A percentile compares a stretch with the other conserved stretches of the same genome.
Conservation (phyloP, 64 coral and sea anemone species). For the Exaiptasia diaphana region DNA sequence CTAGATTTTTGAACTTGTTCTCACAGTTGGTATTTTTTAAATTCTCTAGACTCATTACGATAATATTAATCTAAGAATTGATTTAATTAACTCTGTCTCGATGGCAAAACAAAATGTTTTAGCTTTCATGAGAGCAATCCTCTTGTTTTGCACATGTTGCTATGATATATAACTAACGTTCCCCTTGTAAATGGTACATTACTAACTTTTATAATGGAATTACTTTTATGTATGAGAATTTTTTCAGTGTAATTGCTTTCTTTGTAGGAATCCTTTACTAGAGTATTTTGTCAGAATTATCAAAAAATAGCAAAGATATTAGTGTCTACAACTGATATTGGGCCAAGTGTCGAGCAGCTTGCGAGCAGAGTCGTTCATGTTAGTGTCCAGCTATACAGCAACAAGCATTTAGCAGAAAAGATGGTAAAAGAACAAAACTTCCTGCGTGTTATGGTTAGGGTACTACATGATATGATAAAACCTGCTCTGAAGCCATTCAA, state of each 20-base stretch:
- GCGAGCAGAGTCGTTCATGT: conserved; percentile 94
- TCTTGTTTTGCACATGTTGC: too few species aligned
- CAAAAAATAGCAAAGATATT: conserved; percentile 90
- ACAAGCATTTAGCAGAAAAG: conserved; percentile 83
- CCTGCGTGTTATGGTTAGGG: conserved; percentile 93
- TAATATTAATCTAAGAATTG: too few species aligned
- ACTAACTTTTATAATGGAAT: too few species aligned
- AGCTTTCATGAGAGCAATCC: too few species aligned
- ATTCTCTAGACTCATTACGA: too few species aligned
- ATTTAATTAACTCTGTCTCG: too few species aligned
- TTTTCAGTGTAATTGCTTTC: not conserved
- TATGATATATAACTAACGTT: too few species aligned
- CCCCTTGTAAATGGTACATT: too few species aligned
- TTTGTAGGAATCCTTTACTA: conserved; percentile 79
- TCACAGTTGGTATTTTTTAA: too few species aligned
- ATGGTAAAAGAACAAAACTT: conserved; percentile 93
- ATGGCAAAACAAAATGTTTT: too few species aligned
- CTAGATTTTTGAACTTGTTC: too few species aligned
- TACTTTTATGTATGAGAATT: too few species aligned
- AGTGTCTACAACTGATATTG: conserved; percentile 38
- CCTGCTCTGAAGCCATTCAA: conserved; percentile 59
- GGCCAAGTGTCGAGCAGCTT: conserved; percentile 73
- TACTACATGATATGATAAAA: conserved; percentile 92
- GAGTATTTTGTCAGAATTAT: conserved; percentile 90
- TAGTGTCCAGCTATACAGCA: conserved; percentile 96